Evolutionary conservation across 2,113 vertebrate genomes (phyloP).

Genomic region (Cariama cristata): DNA sequence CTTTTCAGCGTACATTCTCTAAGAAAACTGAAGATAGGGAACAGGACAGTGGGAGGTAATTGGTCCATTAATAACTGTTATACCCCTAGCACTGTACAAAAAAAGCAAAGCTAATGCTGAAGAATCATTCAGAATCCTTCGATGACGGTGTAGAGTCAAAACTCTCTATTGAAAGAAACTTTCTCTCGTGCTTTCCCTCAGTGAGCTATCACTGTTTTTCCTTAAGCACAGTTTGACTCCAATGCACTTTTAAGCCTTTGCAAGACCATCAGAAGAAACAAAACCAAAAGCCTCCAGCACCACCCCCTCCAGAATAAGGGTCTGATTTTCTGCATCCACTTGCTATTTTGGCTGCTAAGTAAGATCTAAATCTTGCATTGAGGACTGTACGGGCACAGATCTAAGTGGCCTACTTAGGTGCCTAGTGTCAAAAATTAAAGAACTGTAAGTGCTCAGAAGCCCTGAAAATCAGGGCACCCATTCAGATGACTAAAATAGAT

Average conservation of each 20-base stretch:
- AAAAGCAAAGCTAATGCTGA: slow-evolving; percentile 1
- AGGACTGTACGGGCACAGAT: not conserved
- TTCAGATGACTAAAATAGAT: slow-evolving; percentile 54
- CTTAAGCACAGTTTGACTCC: slow-evolving; percentile 12
- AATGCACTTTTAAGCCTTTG: not conserved
- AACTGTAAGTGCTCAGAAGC: not conserved
- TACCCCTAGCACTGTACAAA: not conserved
- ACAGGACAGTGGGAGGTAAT: not conserved
- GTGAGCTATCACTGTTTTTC: not conserved
- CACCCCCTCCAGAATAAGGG: not conserved
- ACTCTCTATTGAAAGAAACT: not conserved
- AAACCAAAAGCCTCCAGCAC: not conserved
- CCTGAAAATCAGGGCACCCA: slow-evolving; percentile 43
- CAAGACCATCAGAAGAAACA: slow-evolving; percentile 22
- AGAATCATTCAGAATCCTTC: not conserved
- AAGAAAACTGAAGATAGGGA: not conserved
- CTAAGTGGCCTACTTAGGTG: slow-evolving; percentile 29
- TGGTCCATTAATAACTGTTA: not conserved
- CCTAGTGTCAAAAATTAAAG: slow-evolving; percentile 31
- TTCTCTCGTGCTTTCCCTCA: not conserved
- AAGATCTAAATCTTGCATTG: not conserved
- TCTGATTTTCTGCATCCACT: not conserved
- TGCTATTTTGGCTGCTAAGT: slow-evolving; percentile 32
- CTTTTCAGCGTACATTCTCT: not conserved
- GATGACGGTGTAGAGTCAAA: not conserved